A percentile compares a stretch with the other conserved stretches of the same genome.
These are phyloP conservation scores for Rhingia rostrata DNA, from an alignment of 2,888 invertebrate species.

Conservation along the genomic window DNA sequence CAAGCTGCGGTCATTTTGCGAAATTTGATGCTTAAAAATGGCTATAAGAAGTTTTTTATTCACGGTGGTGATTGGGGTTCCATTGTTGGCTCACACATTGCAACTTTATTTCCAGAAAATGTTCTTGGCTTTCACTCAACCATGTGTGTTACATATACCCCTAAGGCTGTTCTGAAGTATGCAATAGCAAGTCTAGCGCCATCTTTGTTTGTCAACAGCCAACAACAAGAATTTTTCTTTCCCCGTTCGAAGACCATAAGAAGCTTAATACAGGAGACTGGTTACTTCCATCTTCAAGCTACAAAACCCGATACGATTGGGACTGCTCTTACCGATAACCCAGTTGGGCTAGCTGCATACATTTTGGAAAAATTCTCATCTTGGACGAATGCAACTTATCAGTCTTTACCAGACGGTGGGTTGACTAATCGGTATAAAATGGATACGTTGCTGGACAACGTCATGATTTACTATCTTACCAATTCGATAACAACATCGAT, in stretches of 20 bases:
- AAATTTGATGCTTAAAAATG: slow-evolving; percentile 88
- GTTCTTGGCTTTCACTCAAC: slow-evolving; percentile 86
- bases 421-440: slow-evolving; percentile 84
- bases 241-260: slow-evolving; percentile 80
- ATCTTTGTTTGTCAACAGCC: slow-evolving; percentile 84
- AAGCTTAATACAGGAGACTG: slow-evolving; percentile 83
- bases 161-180: slow-evolving; percentile 80
- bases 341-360: slow-evolving; percentile 93
- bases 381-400: slow-evolving; percentile 86
- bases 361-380: slow-evolving; percentile 93
- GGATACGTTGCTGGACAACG: slow-evolving; percentile 86
- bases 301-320: slow-evolving; percentile 95
- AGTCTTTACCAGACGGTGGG: slow-evolving; percentile 86
- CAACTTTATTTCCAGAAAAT: slow-evolving; percentile 86
- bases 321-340: slow-evolving; percentile 82
- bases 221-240: slow-evolving; percentile 83
- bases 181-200: slow-evolving; percentile 85
- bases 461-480: slow-evolving; percentile 92
- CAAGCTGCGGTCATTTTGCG: slow-evolving; percentile 85
- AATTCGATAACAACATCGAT: slow-evolving; percentile 88
- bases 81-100: slow-evolving; percentile 86
- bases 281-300: slow-evolving; percentile 90
- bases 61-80: slow-evolving; percentile 94
- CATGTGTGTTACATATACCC: slow-evolving; percentile 83
- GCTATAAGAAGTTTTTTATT: slow-evolving; percentile 86